Evolutionary conservation across 2,888 invertebrate species (phyloP).

Genomic region (Cinara cedri): DNA sequence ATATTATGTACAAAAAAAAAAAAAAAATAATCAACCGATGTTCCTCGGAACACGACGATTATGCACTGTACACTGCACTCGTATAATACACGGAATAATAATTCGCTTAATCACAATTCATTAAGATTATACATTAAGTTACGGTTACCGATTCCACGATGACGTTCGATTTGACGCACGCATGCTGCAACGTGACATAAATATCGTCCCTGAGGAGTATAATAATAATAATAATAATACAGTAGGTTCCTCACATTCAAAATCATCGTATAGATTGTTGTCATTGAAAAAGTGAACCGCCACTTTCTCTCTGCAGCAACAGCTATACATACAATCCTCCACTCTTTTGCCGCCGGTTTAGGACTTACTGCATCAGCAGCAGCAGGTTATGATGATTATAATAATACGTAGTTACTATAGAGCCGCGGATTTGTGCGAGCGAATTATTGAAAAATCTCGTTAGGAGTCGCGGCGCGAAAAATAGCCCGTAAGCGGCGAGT

Average conservation of each 20-base stretch:
- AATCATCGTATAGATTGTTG: background rate
- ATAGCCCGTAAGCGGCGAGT: slow-evolving; percentile 14
- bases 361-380: background rate
- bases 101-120: too few relatives aligned
- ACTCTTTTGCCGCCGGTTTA: background rate
- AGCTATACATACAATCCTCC: too few relatives aligned
- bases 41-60: too few relatives aligned
- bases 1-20: too few relatives aligned
- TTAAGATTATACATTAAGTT: too few relatives aligned
- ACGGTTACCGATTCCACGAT: background rate
- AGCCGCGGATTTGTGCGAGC: background rate
- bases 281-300: slow-evolving; percentile 3
- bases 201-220: background rate
- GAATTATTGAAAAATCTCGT: background rate
- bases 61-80: too few relatives aligned
- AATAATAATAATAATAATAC: too few relatives aligned
- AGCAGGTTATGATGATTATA: background rate
- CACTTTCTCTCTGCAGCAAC: slow-evolving; percentile 1
- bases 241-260: background rate
- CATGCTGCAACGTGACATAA: background rate
- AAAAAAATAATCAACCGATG: too few relatives aligned
- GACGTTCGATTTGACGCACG: background rate
- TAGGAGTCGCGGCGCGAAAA: slow-evolving; percentile 8
- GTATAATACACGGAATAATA: too few relatives aligned
- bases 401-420: background rate